Evolutionary conservation across 2,113 vertebrate genomes (phyloP).

Genomic region (Chamaea fasciata): DNA sequence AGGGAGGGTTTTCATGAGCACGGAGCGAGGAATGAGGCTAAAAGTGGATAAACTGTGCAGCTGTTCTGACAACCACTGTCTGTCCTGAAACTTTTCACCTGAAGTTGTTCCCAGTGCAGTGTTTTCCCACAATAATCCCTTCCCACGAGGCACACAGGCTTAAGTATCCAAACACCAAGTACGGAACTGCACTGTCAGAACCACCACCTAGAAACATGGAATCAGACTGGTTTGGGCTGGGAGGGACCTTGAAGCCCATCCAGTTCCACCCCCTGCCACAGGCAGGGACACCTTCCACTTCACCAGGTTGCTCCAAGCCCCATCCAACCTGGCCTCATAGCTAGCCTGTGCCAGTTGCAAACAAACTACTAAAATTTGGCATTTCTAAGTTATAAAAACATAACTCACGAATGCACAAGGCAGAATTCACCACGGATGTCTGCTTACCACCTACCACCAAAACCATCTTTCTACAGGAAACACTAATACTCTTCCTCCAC

Average conservation of each 20-base stretch:
- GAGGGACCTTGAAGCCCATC: not conserved
- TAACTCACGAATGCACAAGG: not conserved
- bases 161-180: not conserved
- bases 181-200: not conserved
- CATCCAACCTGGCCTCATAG: not conserved
- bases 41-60: not conserved
- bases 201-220: not conserved
- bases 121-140: not conserved
- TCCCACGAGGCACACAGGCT: not conserved
- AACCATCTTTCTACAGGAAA: not conserved
- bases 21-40: fast-evolving
- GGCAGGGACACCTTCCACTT: not conserved
- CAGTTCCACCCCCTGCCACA: not conserved
- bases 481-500: not conserved
- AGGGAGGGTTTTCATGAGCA: not conserved
- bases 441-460: not conserved
- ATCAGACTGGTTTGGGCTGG: not conserved
- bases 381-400: not conserved
- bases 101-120: not conserved
- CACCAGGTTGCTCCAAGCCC: not conserved
- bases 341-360: not conserved
- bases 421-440: not conserved
- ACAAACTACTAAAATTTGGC: not conserved
- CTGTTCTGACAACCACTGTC: not conserved
- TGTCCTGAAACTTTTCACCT: not conserved